These are phyloP conservation scores for Neoaliturus tenellus DNA, from an alignment of 2,888 invertebrate genomes.

Conservation along the genomic window DNA sequence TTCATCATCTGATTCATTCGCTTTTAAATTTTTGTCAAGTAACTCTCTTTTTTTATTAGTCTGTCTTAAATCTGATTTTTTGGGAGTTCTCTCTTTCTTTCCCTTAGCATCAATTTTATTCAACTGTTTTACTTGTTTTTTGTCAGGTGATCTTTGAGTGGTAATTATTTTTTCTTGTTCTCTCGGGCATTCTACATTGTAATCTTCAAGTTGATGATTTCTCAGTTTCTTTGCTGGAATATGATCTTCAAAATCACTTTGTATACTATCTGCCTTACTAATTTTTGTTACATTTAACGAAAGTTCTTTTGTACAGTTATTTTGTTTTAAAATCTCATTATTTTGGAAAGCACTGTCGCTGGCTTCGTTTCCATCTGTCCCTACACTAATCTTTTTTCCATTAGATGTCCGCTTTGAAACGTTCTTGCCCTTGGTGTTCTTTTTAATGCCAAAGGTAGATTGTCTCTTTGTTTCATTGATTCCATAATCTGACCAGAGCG, in stretches of 20 bases:
- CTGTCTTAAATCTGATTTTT: background rate
- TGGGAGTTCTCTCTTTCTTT: background rate
- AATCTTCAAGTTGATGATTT: background rate
- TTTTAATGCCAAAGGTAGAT: slow-evolving; percentile 27
- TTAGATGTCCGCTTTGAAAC: background rate
- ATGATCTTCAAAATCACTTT: background rate
- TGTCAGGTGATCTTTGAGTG: background rate
- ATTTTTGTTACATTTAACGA: background rate
- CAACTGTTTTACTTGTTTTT: background rate
- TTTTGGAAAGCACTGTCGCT: no score
- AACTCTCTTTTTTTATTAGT: background rate
- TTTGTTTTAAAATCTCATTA: background rate
- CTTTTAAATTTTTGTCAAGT: no score
- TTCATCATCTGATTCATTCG: background rate
- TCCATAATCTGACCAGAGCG: background rate
- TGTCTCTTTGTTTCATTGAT: background rate
- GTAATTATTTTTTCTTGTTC: background rate
- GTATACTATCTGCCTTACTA: background rate
- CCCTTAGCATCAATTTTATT: background rate
- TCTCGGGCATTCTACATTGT: background rate
- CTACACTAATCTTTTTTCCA: background rate
- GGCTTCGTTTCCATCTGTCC: background rate
- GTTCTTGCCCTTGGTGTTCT: slow-evolving; percentile 31
- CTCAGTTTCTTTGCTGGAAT: background rate
- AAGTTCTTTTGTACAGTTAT: background rate